These are phyloP conservation scores for Haliaeetus leucogaster DNA, from an alignment of 2,113 vertebrate species.

Conservation along the genomic window DNA sequence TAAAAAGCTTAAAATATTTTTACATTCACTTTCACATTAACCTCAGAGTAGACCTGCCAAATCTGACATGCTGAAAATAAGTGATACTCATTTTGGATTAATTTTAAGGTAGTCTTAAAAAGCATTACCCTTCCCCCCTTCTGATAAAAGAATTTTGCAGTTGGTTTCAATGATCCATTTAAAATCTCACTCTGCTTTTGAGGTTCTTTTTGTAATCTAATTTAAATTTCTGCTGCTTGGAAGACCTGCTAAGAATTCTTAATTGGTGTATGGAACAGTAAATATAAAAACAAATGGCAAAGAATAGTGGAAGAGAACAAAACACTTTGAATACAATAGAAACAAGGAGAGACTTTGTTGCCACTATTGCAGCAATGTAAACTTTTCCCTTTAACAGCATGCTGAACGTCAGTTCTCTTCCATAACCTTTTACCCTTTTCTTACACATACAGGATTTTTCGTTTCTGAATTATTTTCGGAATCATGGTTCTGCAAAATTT, in stretches of 20 bases:
- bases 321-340: neutral
- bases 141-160: conserved; percentile 50
- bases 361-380: neutral
- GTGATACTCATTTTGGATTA: conserved; percentile 50
- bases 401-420: neutral
- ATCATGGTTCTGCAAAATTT: conserved; percentile 8
- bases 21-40: neutral
- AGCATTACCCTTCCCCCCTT: conserved; percentile 7
- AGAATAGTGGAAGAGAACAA: conserved; percentile 51
- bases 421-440: neutral
- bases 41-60: conserved; percentile 22
- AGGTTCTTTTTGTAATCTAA: conserved; percentile 60
- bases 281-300: conserved; percentile 69
- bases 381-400: neutral
- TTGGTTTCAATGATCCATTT: conserved; percentile 68
- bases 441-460: neutral
- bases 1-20: conserved; percentile 13
- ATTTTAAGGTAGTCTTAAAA: conserved; percentile 52
- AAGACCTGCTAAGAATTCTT: conserved; percentile 71
- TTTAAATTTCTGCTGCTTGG: conserved; percentile 74
- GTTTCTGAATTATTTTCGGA: conserved; percentile 26
- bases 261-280: conserved; percentile 70
- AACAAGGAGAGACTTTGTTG: neutral
- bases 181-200: conserved; percentile 67
- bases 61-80: conserved; percentile 25